Conservation (phyloP, 2,888 invertebrate species). For the Merodon equestris region DNA sequence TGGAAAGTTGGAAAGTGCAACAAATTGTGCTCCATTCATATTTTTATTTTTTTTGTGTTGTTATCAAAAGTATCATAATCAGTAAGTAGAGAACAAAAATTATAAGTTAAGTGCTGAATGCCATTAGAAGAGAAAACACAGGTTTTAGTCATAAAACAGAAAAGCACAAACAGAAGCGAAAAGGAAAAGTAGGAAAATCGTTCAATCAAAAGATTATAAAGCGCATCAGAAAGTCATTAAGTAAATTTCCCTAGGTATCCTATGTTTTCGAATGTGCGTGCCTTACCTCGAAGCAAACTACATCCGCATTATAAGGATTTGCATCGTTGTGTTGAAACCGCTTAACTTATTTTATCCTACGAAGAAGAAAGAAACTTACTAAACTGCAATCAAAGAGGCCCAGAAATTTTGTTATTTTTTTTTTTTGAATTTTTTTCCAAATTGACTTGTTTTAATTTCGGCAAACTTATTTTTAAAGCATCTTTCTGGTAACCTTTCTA, state of each 20-base stretch:
- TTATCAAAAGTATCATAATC: too few species aligned
- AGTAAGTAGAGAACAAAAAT: not conserved
- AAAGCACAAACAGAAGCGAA: not conserved
- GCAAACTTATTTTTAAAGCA: not conserved
- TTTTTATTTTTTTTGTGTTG: too few species aligned
- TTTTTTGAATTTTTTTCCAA: conserved; percentile 4
- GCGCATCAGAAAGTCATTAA: conserved; percentile 66
- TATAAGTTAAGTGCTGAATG: conserved; percentile 35
- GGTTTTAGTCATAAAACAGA: too few species aligned
- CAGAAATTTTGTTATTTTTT: conserved; percentile 36
- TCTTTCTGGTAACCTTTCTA: not conserved
- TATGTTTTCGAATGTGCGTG: conserved; percentile 59
- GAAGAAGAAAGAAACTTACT: conserved; percentile 62
- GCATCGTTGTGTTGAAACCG: conserved; percentile 64
- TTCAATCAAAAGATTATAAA: conserved; percentile 34
- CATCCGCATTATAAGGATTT: conserved; percentile 60
- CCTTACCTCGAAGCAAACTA: conserved; percentile 68
- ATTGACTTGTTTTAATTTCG: not conserved
- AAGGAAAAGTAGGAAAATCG: conserved; percentile 2
- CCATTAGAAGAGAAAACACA: not conserved
- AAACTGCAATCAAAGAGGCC: conserved; percentile 62
- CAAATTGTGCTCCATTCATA: conserved; percentile 25
- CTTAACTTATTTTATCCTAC: conserved; percentile 61
- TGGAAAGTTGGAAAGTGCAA: conserved; percentile 39
- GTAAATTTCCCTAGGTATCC: conserved; percentile 60